These are phyloP conservation scores for Siniperca knerii DNA, from an alignment of 2,113 vertebrate genomes.

Conservation along the genomic window DNA sequence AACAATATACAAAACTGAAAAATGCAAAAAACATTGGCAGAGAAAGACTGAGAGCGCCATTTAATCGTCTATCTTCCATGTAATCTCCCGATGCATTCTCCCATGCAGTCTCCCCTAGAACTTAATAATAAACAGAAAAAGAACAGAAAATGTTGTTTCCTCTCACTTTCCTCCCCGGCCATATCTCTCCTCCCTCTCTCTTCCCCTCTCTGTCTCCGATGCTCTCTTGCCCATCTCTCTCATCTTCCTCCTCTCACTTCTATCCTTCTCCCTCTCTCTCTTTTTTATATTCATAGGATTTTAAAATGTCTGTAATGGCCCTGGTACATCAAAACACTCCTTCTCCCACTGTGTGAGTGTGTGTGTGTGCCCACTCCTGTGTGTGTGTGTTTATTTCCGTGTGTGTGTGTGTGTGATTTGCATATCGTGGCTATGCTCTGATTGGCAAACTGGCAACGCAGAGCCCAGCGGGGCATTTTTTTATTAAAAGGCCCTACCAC, in stretches of 20 bases:
- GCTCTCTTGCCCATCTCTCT: slow-evolving; percentile 57
- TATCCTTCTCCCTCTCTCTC: slow-evolving; percentile 63
- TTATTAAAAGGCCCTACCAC: slow-evolving; percentile 72
- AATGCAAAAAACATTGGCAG: not conserved
- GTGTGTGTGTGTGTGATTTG: slow-evolving; percentile 59
- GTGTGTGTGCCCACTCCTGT: not conserved
- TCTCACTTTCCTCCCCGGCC: slow-evolving; percentile 42
- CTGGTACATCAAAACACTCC: slow-evolving; percentile 80
- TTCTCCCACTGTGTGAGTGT: slow-evolving; percentile 59
- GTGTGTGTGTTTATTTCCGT: slow-evolving; percentile 4
- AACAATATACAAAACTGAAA: slow-evolving; percentile 5
- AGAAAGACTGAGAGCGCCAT: slow-evolving; percentile 23
- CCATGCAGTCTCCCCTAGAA: slow-evolving; percentile 24
- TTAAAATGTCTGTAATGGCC: slow-evolving; percentile 84
- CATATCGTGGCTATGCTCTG: slow-evolving; percentile 79
- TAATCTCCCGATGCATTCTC: slow-evolving; percentile 55
- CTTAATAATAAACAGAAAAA: slow-evolving; percentile 55
- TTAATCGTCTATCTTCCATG: slow-evolving; percentile 56
- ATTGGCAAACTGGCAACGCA: slow-evolving; percentile 80
- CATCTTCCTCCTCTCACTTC: slow-evolving; percentile 52
- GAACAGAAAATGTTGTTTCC: slow-evolving; percentile 57
- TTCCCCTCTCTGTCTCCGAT: not conserved
- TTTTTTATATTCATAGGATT: slow-evolving; percentile 83
- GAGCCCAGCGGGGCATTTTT: slow-evolving; percentile 76
- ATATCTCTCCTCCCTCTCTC: slow-evolving; percentile 12